These are phyloP conservation scores for Prorops nasuta DNA, from an alignment of 1,140 invertebrate genomes.

Conservation along the genomic window DNA sequence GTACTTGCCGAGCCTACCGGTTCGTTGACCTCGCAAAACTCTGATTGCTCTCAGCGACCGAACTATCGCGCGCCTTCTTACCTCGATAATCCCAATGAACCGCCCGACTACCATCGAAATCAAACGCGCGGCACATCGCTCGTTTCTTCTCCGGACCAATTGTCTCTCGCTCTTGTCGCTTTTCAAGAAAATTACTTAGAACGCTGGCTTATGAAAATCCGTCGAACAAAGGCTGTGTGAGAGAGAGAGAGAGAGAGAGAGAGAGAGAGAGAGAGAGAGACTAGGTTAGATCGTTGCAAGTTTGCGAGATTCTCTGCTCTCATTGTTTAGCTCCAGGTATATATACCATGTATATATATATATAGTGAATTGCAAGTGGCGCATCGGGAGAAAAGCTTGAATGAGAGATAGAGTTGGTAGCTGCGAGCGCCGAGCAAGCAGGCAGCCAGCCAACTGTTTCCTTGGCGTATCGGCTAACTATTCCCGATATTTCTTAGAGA, in stretches of 20 bases:
- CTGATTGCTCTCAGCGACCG: neutral
- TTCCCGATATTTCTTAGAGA: slow-evolving; percentile 28
- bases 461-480: slow-evolving; percentile 23
- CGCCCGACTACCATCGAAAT: too few relatives aligned
- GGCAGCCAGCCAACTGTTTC: slow-evolving; percentile 22
- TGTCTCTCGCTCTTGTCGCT: too few relatives aligned
- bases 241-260: too few relatives aligned
- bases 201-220: too few relatives aligned
- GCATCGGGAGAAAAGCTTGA: slow-evolving; percentile 4
- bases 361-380: slow-evolving; percentile 23
- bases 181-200: too few relatives aligned
- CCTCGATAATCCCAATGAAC: too few relatives aligned
- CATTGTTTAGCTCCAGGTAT: too few relatives aligned
- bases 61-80: too few relatives aligned
- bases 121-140: too few relatives aligned
- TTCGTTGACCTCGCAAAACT: neutral
- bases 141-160: too few relatives aligned
- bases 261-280: neutral
- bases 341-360: too few relatives aligned
- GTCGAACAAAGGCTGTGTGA: too few relatives aligned
- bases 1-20: neutral
- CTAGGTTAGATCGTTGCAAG: neutral
- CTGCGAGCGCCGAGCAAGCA: neutral
- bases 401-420: slow-evolving; percentile 4
- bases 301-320: neutral